These are phyloP conservation scores for Cygnus olor DNA, from an alignment of 2,797 vertebrate genomes.

Conservation along the genomic window DNA sequence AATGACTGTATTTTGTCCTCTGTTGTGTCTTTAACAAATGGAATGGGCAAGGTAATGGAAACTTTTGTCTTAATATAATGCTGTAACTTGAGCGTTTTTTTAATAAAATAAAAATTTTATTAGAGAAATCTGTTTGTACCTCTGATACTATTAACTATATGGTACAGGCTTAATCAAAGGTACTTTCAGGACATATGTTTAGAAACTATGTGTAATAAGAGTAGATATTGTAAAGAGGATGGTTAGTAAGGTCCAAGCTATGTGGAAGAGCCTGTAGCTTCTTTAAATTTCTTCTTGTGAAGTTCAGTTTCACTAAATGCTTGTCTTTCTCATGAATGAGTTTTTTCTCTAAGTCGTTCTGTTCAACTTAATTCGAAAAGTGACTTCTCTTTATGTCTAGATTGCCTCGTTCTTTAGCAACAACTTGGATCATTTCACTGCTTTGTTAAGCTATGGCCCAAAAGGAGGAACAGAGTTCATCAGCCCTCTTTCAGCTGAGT, in stretches of 20 bases:
- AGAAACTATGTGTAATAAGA: not conserved
- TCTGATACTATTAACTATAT: not conserved
- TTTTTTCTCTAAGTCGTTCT: not conserved
- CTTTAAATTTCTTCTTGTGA: not conserved
- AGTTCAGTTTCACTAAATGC: not conserved
- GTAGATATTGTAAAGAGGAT: not conserved
- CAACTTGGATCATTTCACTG: constrained; percentile 92
- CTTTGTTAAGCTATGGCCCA: constrained; percentile 87
- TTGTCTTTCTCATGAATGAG: not conserved
- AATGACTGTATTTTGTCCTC: constrained; percentile 96
- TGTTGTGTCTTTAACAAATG: constrained; percentile 88
- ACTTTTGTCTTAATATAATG: not conserved
- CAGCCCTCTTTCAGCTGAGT: constrained; percentile 89
- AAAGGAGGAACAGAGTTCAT: constrained; percentile 82
- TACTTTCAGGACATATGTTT: not conserved
- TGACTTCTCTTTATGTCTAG: constrained; percentile 76
- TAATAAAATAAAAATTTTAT: not conserved
- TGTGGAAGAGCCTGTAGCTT: not conserved
- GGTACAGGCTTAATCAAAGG: not conserved
- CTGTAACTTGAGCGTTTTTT: not conserved
- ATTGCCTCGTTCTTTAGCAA: constrained; percentile 96
- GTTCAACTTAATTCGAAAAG: not conserved
- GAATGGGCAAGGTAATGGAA: constrained; percentile 88
- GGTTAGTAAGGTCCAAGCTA: not conserved
- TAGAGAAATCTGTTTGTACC: not conserved